Conservation (phyloP, 2,113 vertebrate genomes). For the Epinephelus cyanopodus region DNA sequence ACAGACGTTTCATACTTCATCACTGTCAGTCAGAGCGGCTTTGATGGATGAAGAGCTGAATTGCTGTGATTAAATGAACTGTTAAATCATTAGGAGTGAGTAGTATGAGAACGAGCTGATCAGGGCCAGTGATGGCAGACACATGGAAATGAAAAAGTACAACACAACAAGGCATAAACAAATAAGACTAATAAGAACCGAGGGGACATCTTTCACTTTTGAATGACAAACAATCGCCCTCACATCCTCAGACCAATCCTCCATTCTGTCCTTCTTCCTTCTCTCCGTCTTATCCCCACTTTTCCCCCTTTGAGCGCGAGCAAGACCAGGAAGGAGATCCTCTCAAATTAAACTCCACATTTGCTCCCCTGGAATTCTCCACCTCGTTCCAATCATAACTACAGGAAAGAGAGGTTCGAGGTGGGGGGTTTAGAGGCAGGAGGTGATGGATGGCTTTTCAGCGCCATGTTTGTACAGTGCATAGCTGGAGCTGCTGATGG, state of each 20-base stretch:
- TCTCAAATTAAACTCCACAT: conserved; percentile 52
- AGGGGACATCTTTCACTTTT: neutral
- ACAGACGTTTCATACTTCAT: conserved; percentile 59
- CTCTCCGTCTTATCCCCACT: neutral
- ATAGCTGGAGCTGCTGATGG: conserved; percentile 69
- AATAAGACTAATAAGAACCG: neutral
- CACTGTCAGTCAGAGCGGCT: conserved; percentile 56
- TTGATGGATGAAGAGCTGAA: conserved; percentile 65
- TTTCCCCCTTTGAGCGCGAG: neutral
- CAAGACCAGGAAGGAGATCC: conserved; percentile 37
- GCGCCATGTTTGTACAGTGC: conserved; percentile 68
- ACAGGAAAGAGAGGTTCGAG: conserved; percentile 43
- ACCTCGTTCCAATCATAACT: conserved; percentile 74
- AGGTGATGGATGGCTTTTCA: conserved; percentile 78
- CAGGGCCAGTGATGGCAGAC: neutral
- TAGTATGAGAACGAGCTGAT: conserved; percentile 7
- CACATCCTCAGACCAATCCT: neutral
- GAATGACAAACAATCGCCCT: neutral
- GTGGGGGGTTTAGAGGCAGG: neutral
- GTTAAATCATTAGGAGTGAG: conserved; percentile 43
- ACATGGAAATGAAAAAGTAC: neutral
- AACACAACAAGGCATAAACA: neutral
- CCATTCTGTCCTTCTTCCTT: neutral
- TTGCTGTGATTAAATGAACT: conserved; percentile 61
- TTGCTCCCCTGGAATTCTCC: conserved; percentile 56